Conservation (phyloP, 2,113 vertebrate genomes). For the Gobius niger region DNA sequence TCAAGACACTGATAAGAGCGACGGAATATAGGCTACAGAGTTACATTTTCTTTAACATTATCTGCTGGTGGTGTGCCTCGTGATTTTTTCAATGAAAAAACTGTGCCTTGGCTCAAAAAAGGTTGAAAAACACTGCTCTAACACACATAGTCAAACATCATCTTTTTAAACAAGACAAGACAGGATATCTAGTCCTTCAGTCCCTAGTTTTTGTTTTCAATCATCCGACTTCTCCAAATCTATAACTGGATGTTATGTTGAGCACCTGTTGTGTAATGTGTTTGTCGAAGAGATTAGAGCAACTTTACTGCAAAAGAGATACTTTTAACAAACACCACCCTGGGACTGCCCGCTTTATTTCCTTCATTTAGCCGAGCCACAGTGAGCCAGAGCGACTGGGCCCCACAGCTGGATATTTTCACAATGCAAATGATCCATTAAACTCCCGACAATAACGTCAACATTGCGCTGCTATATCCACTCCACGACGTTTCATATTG, state of each 20-base stretch:
- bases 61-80: too few species aligned
- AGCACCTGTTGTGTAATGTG: not conserved
- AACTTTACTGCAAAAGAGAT: not conserved
- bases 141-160: too few species aligned
- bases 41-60: too few species aligned
- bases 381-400: constrained; percentile 27
- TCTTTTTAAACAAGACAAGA: not conserved
- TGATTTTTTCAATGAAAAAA: too few species aligned
- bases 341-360: constrained; percentile 22
- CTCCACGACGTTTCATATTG: too few species aligned
- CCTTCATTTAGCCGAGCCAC: constrained; percentile 41
- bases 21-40: too few species aligned
- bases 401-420: constrained; percentile 23
- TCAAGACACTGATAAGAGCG: too few species aligned
- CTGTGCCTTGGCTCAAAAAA: too few species aligned
- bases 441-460: too few species aligned
- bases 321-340: constrained; percentile 15
- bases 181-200: constrained; percentile 28
- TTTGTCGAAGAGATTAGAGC: not conserved
- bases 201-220: constrained; percentile 40
- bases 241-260: constrained; percentile 1
- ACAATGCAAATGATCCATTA: not conserved
- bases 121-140: too few species aligned
- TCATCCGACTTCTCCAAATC: constrained; percentile 17
- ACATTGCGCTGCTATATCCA: too few species aligned